Base-by-base conservation (phyloP, 2,888 invertebrate genomes). In the Hemicrepidius hirtus region DNA sequence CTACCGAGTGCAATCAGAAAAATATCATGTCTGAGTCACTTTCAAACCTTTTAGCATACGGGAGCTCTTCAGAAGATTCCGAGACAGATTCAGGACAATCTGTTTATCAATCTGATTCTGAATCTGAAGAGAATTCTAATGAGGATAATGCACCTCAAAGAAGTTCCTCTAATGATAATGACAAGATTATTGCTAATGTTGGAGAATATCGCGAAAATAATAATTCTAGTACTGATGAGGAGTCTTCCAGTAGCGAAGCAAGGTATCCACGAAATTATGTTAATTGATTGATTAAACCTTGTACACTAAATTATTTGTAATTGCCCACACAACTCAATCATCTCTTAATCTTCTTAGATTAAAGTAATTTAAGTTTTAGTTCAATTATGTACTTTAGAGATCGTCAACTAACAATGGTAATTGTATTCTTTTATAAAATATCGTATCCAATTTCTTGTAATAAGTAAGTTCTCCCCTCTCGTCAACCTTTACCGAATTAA, bases 31-130 rank as follows among this genome's bases (percentile, higher is more conserved):
- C 72, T 6, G 74, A 66, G 10, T 74, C 74, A 1, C 62, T 68
- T 32, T 74, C 71, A 32, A 79, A 78, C 57, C 70, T 80, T 16
- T 55, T 79, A 21, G 77, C 75, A 53, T 80, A 80, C 60, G 69
- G 72, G 5, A 79, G 75, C 32, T 75, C 75, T 2, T 74, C 77
- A 7, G 68, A 68, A 44, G 71, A 69, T 57, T 74, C 70, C 5
- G 73, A 74, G 10, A 44, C 44, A 1, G 67, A 71, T 32, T 77
- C 77, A 7, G 55, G 3, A 5, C 44, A 24, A 13, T 77, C 74
- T 0, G 67, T 68, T 4, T 69, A 40, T 5, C 35, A 62, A n/a
- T 71, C 71, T 1, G 65, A 59, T 37, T 57, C 57, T 28, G 70
- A 70, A 18, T 57, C 55, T 3, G 55, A 66, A 1, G 64, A 28